A percentile compares a stretch with the other conserved stretches of the same genome.
Evolutionary conservation across 1,140 invertebrate genomes (phyloP).

Genomic region (Dreissena rostriformis): DNA sequence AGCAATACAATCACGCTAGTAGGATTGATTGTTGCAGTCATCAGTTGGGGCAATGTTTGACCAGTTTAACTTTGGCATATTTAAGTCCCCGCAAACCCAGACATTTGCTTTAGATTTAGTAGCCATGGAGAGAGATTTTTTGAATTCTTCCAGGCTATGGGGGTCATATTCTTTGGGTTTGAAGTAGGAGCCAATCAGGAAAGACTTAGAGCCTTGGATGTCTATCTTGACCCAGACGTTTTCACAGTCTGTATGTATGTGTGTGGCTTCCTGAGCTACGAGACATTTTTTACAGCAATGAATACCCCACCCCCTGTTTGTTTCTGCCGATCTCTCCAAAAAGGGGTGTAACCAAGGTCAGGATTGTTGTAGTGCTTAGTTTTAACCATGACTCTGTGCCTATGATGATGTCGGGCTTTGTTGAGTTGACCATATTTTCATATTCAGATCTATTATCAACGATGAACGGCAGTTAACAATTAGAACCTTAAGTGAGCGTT

Average conservation of each 20-base stretch:
- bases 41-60: slow-evolving; percentile 11
- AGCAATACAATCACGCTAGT: slow-evolving; percentile 4
- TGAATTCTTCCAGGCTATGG: slow-evolving; percentile 18
- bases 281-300: slow-evolving; percentile 30
- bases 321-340: slow-evolving; percentile 9
- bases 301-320: slow-evolving; percentile 22
- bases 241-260: slow-evolving; percentile 31
- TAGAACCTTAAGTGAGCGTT: slow-evolving; percentile 17
- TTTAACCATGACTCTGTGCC: slow-evolving; percentile 33
- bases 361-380: slow-evolving; percentile 32
- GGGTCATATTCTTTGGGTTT: slow-evolving; percentile 26
- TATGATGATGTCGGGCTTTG: slow-evolving; percentile 24
- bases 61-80: slow-evolving; percentile 35
- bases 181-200: slow-evolving; percentile 15
- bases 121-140: slow-evolving; percentile 18
- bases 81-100: slow-evolving; percentile 22
- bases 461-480: slow-evolving; percentile 31
- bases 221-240: slow-evolving; percentile 33
- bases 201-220: slow-evolving; percentile 27
- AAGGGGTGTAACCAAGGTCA: slow-evolving; percentile 32
- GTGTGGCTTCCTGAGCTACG: slow-evolving; percentile 12
- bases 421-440: slow-evolving; percentile 19
- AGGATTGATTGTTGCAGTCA: slow-evolving; percentile 10
- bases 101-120: slow-evolving; percentile 2
- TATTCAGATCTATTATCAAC: slow-evolving; percentile 30